A percentile compares a stretch with the other conserved stretches of the same genome.
Conservation (phyloP, 2,888 invertebrate species). For the Meteorus colon region DNA sequence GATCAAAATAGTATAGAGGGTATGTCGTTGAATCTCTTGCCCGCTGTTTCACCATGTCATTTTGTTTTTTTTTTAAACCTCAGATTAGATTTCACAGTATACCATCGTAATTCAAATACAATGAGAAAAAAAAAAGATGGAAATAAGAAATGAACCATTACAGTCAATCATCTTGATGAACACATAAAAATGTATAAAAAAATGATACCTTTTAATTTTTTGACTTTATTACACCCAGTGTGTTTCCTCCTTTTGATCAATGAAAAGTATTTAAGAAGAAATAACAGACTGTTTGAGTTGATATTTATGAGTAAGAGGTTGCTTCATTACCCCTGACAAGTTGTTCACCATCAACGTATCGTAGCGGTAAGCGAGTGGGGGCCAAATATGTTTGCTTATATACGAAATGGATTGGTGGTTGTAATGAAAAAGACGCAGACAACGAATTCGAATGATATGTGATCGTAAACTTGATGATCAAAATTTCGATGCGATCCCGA, state of each 20-base stretch:
- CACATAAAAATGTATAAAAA: constrained; percentile 1
- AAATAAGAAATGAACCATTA: neutral
- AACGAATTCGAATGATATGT: neutral
- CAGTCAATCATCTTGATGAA: neutral
- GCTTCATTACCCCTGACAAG: neutral
- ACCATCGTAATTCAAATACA: constrained; percentile 21
- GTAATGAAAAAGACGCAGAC: neutral
- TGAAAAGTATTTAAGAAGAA: neutral
- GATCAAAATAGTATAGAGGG: constrained; percentile 68
- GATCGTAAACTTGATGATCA: neutral
- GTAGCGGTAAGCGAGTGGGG: too few species aligned
- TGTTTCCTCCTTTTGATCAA: neutral
- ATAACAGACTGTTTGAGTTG: constrained; percentile 1
- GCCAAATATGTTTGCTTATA: neutral
- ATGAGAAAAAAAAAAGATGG: neutral
- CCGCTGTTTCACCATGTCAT: constrained; percentile 2
- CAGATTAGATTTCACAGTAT: constrained; percentile 64
- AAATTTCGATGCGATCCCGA: constrained; percentile 63
- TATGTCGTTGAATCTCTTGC: neutral
- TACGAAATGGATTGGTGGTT: neutral
- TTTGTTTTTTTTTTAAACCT: constrained; percentile 25
- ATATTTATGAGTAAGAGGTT: constrained; percentile 7
- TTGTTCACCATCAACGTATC: neutral
- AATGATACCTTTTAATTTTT: constrained; percentile 15
- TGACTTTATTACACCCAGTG: constrained; percentile 14